Evolutionary conservation across 1,140 invertebrate species (phyloP), one percentile per base, ranked within the genome.

Genomic region (Metopolophium dirhodum): DNA sequence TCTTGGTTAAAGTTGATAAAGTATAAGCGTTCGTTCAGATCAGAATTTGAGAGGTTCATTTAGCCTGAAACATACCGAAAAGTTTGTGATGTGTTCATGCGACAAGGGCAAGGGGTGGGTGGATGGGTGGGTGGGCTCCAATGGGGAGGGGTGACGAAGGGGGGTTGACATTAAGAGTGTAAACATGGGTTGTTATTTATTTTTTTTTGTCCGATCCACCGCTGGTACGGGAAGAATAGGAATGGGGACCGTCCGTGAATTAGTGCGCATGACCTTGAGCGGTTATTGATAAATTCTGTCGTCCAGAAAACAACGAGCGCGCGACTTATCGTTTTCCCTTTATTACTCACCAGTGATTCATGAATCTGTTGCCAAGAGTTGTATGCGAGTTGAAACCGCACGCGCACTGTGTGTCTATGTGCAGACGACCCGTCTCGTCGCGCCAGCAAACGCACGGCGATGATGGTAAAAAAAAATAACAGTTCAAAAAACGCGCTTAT

Each of bases 1-100:
- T 93, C 91, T 93, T 93, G 91, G 41, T 93, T 93, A 85, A 93
- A 93, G 77, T 93, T 93, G 77, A 93, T 93, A 45, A 93, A 93
- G 49, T 93, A 93, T 14, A 93, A 20, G 82, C 91, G 49, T 86
- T 93, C 91, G 37, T 93, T 93, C 82, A 93, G 85, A 93, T 93
- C 91, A 41, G 91, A 57, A 86, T 93, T 86, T 22, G 91, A 93
- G 37, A 93, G 91, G 91, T 93, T 93, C 91, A 93, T 93, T 93
- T 93, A 93, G 91, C 91, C 91, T 93, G 35, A 93, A 93, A 93
- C 47, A 93, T 26, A 41, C 35, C n/a, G 47, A 86, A 93, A 77
- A 0, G 61, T 77, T 77, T 77, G 30, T 37, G 47, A 54, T 54
- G 54, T 47, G 54, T 47, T 51, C 26, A n/a, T 49, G 30, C 20